phyloP scores from a whole-genome alignment of 2,888 invertebrate genomes.

The Pseudococcus jackbeardsleyi region DNA sequence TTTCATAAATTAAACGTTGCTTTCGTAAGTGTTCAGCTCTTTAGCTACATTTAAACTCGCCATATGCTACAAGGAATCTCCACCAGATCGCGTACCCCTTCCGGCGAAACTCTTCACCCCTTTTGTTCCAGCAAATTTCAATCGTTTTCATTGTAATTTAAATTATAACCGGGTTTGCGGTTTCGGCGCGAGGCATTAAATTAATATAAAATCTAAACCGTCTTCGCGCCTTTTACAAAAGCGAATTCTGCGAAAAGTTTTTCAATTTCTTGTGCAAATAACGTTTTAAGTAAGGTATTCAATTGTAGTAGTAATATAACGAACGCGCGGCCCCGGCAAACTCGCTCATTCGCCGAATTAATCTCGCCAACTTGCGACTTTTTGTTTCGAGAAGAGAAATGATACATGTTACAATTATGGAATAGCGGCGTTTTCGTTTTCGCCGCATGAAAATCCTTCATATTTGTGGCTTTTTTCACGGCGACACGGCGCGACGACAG shows the following conservation, averaged over 20 bases:
- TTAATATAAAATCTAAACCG: constrained; percentile 36
- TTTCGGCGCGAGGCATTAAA: background rate
- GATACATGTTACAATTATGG: constrained; percentile 36
- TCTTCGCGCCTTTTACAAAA: background rate
- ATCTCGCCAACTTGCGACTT: constrained; percentile 43
- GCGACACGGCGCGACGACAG: background rate
- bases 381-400: constrained; percentile 21
- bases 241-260: constrained; percentile 4
- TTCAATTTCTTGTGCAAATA: constrained; percentile 41
- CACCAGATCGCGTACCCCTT: background rate
- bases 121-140: background rate
- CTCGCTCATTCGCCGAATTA: constrained; percentile 8
- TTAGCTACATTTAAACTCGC: background rate
- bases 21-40: too few species aligned
- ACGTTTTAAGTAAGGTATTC: background rate
- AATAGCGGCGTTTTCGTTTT: constrained; percentile 34
- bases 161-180: constrained; percentile 38
- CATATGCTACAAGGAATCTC: background rate
- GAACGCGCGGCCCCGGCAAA: background rate
- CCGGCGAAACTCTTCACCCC: background rate
- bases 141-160: constrained; percentile 24
- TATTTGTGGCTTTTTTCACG: constrained; percentile 26
- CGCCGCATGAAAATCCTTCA: constrained; percentile 13
- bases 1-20: too few species aligned
- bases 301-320: constrained; percentile 17